phyloP scores from a whole-genome alignment of 1,140 invertebrate species.

The Mycetomoellerius zeteki region DNA sequence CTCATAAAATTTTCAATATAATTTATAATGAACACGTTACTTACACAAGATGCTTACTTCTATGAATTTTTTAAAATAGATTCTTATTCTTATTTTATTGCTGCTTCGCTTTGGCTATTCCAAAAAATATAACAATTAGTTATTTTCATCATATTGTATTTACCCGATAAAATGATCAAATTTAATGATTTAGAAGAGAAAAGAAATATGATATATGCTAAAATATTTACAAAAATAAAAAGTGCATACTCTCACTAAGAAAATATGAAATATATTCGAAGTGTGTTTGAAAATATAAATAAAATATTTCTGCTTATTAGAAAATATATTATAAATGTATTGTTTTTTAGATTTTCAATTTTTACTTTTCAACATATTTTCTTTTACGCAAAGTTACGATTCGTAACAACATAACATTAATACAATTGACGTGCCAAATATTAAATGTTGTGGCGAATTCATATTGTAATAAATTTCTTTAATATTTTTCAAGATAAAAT shows the following conservation, averaged over 20 bases:
- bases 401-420: constrained; percentile 21
- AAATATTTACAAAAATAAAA: constrained; percentile 15
- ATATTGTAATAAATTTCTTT: neutral
- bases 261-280: neutral
- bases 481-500: constrained; percentile 31
- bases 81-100: constrained; percentile 11
- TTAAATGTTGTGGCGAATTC: constrained; percentile 25
- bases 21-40: neutral
- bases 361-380: neutral
- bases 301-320: constrained; percentile 1
- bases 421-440: constrained; percentile 49
- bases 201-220: neutral
- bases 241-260: neutral
- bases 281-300: constrained; percentile 7
- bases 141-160: neutral
- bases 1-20: neutral
- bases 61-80: neutral
- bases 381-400: neutral
- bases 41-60: neutral
- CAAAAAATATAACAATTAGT: constrained; percentile 22
- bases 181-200: constrained; percentile 4
- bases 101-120: neutral
- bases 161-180: neutral
- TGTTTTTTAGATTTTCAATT: constrained; percentile 2
- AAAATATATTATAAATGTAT: neutral